phyloP scores from a whole-genome alignment of 1,140 invertebrate genomes.

The Microplitis mediator region DNA sequence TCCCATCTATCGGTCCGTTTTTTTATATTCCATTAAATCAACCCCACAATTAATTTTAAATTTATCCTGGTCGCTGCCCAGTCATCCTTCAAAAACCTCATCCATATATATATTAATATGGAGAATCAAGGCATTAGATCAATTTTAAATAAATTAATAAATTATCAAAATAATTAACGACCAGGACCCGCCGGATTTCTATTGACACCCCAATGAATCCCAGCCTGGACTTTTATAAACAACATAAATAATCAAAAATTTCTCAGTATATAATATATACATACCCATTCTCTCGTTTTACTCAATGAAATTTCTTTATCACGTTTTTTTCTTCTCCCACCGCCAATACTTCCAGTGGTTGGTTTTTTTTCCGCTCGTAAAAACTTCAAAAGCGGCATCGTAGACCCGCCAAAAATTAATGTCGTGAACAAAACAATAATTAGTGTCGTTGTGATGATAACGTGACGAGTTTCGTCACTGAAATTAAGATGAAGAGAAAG shows the following conservation, averaged over 20 bases:
- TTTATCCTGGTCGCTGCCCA: too few species aligned
- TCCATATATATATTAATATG: too few species aligned
- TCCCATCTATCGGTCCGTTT: too few species aligned
- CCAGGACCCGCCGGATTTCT: too few species aligned
- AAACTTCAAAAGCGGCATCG: conserved; percentile 94
- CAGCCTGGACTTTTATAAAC: too few species aligned
- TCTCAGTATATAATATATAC: conserved; percentile 30
- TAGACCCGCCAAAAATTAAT: conserved; percentile 92
- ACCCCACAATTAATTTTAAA: too few species aligned
- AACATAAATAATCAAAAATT: not conserved
- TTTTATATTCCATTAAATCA: too few species aligned
- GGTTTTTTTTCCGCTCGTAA: conserved; percentile 72
- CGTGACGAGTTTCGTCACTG: conserved; percentile 89
- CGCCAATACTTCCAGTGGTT: conserved; percentile 57
- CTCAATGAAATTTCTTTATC: conserved; percentile 89
- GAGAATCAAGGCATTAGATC: too few species aligned
- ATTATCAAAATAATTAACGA: too few species aligned
- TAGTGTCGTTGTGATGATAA: conserved; percentile 96
- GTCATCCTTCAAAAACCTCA: too few species aligned
- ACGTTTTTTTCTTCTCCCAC: conserved; percentile 67
- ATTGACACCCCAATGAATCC: too few species aligned
- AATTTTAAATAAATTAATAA: too few species aligned
- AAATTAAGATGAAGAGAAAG: conserved; percentile 95
- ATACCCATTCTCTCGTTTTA: conserved; percentile 94
- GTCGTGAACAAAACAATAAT: conserved; percentile 97